Conservation (phyloP, 2,888 invertebrate species). For the Thymelicus sylvestris region DNA sequence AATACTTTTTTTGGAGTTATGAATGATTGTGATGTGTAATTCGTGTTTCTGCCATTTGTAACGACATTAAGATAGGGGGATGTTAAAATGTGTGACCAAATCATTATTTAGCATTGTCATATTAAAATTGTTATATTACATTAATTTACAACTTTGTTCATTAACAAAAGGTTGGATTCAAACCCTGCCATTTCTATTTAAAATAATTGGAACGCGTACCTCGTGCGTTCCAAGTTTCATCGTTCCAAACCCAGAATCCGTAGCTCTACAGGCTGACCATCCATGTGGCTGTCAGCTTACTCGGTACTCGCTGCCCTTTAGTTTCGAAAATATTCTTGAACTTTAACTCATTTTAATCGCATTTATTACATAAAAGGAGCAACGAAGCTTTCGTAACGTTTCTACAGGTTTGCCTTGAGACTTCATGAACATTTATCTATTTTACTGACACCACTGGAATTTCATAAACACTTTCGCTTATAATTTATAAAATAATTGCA, state of each 20-base stretch:
- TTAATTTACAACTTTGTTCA: too few relatives aligned
- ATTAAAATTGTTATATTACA: too few relatives aligned
- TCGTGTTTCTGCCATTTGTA: too few relatives aligned
- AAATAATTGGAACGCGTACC: too few relatives aligned
- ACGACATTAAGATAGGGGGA: too few relatives aligned
- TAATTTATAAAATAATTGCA: background rate
- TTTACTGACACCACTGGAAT: constrained; percentile 9
- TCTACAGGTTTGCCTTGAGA: constrained; percentile 30
- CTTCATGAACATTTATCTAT: constrained; percentile 30
- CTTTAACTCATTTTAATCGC: constrained; percentile 26
- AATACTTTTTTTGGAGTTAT: too few relatives aligned
- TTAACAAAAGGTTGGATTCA: too few relatives aligned
- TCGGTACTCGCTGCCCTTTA: background rate
- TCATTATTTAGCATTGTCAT: too few relatives aligned
- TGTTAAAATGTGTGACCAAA: too few relatives aligned
- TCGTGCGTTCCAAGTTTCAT: too few relatives aligned
- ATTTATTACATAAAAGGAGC: constrained; percentile 33
- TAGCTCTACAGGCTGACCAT: background rate
- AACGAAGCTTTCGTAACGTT: constrained; percentile 20
- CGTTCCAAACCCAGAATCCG: background rate
- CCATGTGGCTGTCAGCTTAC: background rate
- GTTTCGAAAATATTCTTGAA: constrained; percentile 24
- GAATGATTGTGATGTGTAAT: too few relatives aligned
- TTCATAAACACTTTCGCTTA: background rate
- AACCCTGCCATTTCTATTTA: too few relatives aligned